phyloP scores from a whole-genome alignment of 2,113 vertebrate genomes.

The Myodes glareolus region DNA sequence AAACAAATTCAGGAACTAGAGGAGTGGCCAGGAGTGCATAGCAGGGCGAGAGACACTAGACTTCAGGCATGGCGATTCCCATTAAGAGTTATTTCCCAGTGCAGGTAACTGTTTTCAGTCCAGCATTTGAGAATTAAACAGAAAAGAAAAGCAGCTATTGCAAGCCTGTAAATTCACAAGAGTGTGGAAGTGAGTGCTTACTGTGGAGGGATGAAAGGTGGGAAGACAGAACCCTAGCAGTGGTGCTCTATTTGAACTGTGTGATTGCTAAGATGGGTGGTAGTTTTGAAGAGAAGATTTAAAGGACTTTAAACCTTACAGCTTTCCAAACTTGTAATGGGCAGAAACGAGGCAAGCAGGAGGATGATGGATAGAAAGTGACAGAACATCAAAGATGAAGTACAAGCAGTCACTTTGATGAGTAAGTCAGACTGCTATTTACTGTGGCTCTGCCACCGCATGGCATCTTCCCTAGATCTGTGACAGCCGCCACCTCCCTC shows the following conservation, averaged over 20 bases:
- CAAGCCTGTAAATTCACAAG: background rate
- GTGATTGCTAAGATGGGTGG: background rate
- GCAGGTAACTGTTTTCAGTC: background rate
- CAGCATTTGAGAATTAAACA: background rate
- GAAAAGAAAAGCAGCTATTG: background rate
- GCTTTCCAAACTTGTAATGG: background rate
- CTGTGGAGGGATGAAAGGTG: background rate
- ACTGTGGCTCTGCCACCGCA: background rate
- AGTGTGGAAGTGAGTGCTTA: background rate
- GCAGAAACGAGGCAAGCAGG: background rate
- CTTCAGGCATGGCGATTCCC: background rate
- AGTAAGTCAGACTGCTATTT: background rate
- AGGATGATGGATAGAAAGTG: background rate
- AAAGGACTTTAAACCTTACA: background rate
- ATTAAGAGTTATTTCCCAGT: background rate
- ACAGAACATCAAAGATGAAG: background rate
- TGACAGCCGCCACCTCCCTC: background rate
- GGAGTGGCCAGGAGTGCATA: background rate
- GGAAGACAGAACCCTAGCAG: background rate
- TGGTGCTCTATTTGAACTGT: background rate
- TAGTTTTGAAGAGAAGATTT: slow-evolving; percentile 43
- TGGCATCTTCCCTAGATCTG: background rate
- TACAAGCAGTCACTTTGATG: background rate
- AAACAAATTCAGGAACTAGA: background rate
- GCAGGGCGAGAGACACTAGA: background rate